Evolutionary conservation across 2,888 invertebrate genomes (phyloP), one percentile per base, ranked within the genome.

Genomic region (Cyaniris semiargus): DNA sequence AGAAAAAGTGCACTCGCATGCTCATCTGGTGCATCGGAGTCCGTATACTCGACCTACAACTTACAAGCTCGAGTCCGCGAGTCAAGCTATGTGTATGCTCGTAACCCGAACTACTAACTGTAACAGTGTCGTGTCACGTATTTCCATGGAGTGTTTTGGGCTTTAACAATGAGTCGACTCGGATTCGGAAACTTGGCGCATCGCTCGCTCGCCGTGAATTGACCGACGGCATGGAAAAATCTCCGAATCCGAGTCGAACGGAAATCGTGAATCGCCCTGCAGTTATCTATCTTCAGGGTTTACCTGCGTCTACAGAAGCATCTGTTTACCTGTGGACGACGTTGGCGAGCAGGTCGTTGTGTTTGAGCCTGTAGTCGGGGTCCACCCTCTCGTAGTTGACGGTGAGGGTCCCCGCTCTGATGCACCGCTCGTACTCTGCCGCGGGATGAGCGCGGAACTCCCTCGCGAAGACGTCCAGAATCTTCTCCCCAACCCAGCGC

Each of bases 401-500:
- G 18, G 98, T 98, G 84, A 98, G 95, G 23, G 98, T 97, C 71
- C 98, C 98, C 56, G 97, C 97, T 84, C 97, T 96, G 88, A 98
- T 98, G 90, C 98, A 98, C 80, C 98, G 95, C 89, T 98, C 97
- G 91, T 98, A 98, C 89, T 98, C 97, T 81, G 98, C 98, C 0
- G 97, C 97, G 0, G 98, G 98, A 90, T 98, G 98, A n/a, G 98
- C 97, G 66, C 98, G 95, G 90, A 99, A 99, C 92, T 99, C 99
- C 78, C 97, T 95, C 10, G 97, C 97, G 91, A 98, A 98, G 31
- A 99, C 98, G 86, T 99, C 98, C 81, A 98, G 94, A 82, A 99
- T 97, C 88, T 97, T 97, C 90, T 98, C 97, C 4, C 98, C 98
- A 3, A 98, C 98, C 99, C 99, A 99, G 84, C 99, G 95, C 10